Conservation (phyloP, 1,140 invertebrate genomes). For the Anagrus nilaparvatae region DNA sequence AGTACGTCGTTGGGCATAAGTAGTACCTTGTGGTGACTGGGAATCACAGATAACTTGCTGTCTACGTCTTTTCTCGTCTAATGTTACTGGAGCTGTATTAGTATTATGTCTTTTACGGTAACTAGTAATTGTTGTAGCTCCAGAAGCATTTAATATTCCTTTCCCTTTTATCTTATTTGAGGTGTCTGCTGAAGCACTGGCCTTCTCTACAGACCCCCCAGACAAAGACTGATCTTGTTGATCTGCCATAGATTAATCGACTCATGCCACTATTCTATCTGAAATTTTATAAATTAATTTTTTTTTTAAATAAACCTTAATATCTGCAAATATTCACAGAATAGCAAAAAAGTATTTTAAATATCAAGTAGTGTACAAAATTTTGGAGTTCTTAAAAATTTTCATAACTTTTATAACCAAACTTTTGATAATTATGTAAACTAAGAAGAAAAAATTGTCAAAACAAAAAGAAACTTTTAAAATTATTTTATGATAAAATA, state of each 20-base stretch:
- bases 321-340: background rate
- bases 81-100: constrained; percentile 27
- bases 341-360: background rate
- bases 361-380: too few relatives aligned
- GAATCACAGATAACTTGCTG: constrained; percentile 25
- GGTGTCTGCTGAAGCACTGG: constrained; percentile 43
- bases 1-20: constrained; percentile 10
- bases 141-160: too few relatives aligned
- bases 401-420: too few relatives aligned
- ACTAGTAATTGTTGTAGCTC: constrained; percentile 27
- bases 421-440: too few relatives aligned
- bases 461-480: too few relatives aligned
- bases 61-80: constrained; percentile 38
- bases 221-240: constrained; percentile 45
- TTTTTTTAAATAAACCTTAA: background rate
- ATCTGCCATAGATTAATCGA: constrained; percentile 47
- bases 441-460: too few relatives aligned
- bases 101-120: constrained; percentile 39
- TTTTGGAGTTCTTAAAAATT: too few relatives aligned
- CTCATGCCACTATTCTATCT: constrained; percentile 46
- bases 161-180: constrained; percentile 39
- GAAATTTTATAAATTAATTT: background rate
- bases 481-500: too few relatives aligned
- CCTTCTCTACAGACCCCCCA: constrained; percentile 45
- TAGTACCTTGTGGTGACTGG: constrained; percentile 21